Evolutionary conservation across 2,888 invertebrate species (phyloP), one percentile per base, ranked within the genome.

Genomic region (Volucella inflata): DNA sequence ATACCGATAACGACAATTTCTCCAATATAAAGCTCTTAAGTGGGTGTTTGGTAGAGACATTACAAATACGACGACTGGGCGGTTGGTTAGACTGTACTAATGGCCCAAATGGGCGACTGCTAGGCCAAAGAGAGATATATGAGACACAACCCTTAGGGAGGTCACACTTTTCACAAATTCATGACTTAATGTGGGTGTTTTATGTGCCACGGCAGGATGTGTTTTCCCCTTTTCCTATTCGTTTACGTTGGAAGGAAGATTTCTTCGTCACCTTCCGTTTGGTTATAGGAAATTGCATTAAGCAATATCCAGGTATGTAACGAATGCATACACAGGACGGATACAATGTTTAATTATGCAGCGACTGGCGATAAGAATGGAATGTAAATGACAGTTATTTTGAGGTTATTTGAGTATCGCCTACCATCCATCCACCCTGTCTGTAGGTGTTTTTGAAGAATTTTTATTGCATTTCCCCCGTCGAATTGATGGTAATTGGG

Each of bases 131-230:
- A 57, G 38, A 65, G 44, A 74, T 38, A 30, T 53, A 55, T 60
- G 30, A 38, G 38, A 14, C 38, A 62, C 62, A 62, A 62, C 60
- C 70, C 17, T 42, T 17, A 44, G 17, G 59, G 48, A 30, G 38
- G 40, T n/a, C 59, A 64, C 55, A 62, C 60, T 67, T 64, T 74
- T 64, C 36, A 64, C 74, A 74, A 83, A 78, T 78, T 82, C 72
- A 83, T 74, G 72, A 68, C 78, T 83, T 78, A 78, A 78, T 78
- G 78, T 83, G 72, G 78, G 82, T 74, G 82, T 78, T 74, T 67
- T 72, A 83, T 83, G 78, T 60, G 51, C 17, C 30, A 46, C 64
- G 64, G 64, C 55, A 64, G 44, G 55, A 74, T 74, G 74, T 65
- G 55, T 75, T 62, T 17, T 72, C 71, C 11, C 16, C 21, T 9